Conservation (phyloP, 2,113 vertebrate genomes). For the Pseudopodoces humilis region DNA sequence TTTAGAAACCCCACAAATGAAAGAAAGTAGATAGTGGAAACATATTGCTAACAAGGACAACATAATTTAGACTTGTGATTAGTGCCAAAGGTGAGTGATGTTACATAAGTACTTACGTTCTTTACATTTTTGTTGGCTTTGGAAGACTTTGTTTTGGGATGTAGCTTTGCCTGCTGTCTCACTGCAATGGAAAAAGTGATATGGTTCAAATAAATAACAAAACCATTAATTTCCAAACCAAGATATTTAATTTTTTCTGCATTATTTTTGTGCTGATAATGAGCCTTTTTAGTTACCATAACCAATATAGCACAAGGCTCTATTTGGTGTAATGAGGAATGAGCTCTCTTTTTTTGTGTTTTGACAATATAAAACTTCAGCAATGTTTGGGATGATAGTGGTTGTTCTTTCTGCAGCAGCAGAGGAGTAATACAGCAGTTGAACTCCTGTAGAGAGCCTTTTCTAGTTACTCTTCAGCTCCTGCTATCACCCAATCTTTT, state of each 20-base stretch:
- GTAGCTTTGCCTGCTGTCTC: background rate
- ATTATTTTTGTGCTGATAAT: background rate
- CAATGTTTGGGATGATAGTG: background rate
- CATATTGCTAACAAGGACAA: background rate
- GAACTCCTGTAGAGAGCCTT: background rate
- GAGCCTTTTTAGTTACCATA: background rate
- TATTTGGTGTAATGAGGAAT: background rate
- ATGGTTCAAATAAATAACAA: background rate
- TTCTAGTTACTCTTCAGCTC: background rate
- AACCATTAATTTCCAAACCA: background rate
- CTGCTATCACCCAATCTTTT: background rate
- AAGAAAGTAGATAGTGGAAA: background rate
- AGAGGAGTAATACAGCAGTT: background rate
- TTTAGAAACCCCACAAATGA: background rate
- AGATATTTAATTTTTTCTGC: background rate
- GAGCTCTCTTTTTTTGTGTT: background rate
- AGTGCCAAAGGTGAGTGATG: background rate
- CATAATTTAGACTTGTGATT: background rate
- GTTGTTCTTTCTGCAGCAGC: background rate
- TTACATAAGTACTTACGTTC: rapidly evolving
- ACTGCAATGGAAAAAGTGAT: background rate
- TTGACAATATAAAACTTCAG: background rate
- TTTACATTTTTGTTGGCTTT: background rate
- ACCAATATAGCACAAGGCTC: background rate
- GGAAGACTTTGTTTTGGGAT: background rate